Conservation (phyloP, 2,113 vertebrate species). For the Caranx ignobilis region DNA sequence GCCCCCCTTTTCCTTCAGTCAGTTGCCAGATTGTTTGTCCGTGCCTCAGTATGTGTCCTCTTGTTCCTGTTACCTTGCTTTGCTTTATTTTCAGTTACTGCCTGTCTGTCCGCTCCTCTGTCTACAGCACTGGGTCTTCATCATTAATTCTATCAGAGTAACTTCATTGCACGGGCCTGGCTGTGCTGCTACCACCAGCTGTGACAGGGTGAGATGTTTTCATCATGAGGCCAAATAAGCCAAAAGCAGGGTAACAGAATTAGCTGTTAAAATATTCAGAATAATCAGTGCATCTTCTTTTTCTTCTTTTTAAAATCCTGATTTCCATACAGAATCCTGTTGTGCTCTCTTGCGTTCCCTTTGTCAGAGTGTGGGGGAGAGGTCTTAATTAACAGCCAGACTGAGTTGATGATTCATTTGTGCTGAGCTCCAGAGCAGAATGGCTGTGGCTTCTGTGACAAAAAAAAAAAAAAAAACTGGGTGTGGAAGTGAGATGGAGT, state of each 20-base stretch:
- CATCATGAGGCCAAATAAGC: neutral
- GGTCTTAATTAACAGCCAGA: slow-evolving; percentile 44
- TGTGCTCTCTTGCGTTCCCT: neutral
- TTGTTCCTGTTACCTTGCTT: no score
- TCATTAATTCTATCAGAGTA: neutral
- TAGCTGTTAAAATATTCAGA: neutral
- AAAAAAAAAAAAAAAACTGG: neutral
- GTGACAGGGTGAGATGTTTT: neutral
- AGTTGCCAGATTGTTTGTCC: no score
- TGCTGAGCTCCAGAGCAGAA: slow-evolving; percentile 36
- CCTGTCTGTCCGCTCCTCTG: neutral
- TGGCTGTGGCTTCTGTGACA: slow-evolving; percentile 7
- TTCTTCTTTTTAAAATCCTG: neutral
- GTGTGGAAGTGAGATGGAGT: neutral
- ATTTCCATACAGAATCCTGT: neutral
- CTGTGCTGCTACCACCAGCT: neutral
- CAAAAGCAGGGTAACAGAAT: neutral
- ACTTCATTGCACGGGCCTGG: neutral
- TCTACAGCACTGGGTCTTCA: neutral
- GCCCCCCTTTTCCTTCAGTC: no score
- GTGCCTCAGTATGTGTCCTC: no score
- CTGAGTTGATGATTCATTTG: slow-evolving; percentile 55
- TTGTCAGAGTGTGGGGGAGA: neutral
- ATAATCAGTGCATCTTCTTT: neutral
- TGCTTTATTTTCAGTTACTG: neutral